Conservation (phyloP, 2,113 vertebrate species). For the Calidris pygmaea region DNA sequence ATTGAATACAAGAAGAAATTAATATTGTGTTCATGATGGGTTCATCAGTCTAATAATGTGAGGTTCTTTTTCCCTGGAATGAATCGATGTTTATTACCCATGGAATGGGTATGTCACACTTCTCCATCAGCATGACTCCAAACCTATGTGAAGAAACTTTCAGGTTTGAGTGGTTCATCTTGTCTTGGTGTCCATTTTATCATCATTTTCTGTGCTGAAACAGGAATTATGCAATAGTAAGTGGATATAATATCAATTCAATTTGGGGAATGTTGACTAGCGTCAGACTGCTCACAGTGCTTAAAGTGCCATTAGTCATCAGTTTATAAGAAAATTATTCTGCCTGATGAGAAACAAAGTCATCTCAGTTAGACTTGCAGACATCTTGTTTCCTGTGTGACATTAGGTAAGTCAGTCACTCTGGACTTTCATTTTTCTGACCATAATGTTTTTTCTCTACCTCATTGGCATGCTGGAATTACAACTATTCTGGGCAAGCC, state of each 20-base stretch:
- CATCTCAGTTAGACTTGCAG: neutral
- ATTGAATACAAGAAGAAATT: conserved; percentile 6
- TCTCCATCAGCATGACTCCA: neutral
- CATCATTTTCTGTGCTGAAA: neutral
- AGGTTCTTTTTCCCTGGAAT: neutral
- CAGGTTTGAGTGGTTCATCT: neutral
- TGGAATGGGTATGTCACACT: neutral
- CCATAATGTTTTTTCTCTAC: neutral
- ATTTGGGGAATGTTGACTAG: neutral
- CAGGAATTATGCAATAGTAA: neutral
- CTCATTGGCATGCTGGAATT: neutral
- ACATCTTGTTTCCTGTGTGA: neutral
- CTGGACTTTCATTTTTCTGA: neutral
- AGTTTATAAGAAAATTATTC: neutral
- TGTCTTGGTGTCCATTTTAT: neutral
- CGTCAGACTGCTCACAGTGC: neutral
- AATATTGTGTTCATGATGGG: neutral
- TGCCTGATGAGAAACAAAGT: neutral
- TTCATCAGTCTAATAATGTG: neutral
- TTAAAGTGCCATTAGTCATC: neutral
- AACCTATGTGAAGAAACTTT: neutral
- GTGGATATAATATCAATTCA: neutral
- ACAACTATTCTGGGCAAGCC: neutral
- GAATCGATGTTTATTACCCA: neutral
- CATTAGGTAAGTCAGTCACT: neutral